Evolutionary conservation across 2,888 invertebrate species (phyloP).

Genomic region (Thera britannica): DNA sequence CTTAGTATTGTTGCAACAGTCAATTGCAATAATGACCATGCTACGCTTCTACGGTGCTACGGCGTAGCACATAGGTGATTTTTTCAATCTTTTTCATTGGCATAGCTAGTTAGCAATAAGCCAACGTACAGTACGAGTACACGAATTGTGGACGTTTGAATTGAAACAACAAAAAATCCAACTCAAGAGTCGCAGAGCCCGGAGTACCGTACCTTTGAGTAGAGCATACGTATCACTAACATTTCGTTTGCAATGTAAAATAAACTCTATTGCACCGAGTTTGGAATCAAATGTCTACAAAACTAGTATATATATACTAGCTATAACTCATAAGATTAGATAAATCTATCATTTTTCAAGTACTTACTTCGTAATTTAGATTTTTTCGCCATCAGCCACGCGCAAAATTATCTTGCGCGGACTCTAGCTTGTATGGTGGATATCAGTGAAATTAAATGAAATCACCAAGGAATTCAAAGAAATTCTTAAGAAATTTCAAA

Average conservation of each 20-base stretch:
- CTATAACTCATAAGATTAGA: too few species aligned
- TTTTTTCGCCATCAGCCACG: too few species aligned
- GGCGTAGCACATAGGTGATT: constrained; percentile 5
- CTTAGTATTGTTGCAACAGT: too few species aligned
- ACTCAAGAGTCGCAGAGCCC: constrained; percentile 27
- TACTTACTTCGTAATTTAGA: too few species aligned
- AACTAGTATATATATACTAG: too few species aligned
- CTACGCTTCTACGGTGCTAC: constrained; percentile 10
- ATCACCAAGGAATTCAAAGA: too few species aligned
- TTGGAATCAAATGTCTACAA: background rate
- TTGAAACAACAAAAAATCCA: constrained; percentile 35
- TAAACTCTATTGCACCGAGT: background rate
- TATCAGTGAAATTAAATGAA: too few species aligned
- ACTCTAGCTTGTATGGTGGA: too few species aligned
- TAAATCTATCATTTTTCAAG: too few species aligned
- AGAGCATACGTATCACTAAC: background rate
- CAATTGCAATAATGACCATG: background rate
- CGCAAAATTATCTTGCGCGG: too few species aligned
- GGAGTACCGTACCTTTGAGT: background rate
- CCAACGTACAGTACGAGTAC: constrained; percentile 33
- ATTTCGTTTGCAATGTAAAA: constrained; percentile 3
- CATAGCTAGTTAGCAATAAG: constrained; percentile 22
- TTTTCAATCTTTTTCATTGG: constrained; percentile 8
- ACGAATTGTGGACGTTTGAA: constrained; percentile 15
- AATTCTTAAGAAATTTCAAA: too few species aligned